phyloP scores from a whole-genome alignment of 2,797 vertebrate genomes.

The Echeneis naucrates region DNA sequence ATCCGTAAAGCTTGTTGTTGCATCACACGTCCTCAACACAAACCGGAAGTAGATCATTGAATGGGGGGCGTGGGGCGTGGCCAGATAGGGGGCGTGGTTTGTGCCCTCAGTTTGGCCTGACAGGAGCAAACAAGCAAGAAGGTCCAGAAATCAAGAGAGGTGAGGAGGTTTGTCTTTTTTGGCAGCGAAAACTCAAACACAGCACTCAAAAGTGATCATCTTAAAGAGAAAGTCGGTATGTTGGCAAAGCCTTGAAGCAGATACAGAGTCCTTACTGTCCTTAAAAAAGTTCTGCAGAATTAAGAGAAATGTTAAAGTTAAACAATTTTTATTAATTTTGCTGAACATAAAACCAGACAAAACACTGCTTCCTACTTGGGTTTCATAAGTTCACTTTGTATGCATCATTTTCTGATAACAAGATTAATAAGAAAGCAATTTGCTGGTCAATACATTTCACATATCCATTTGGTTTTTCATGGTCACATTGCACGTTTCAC shows the following conservation, averaged over 20 bases:
- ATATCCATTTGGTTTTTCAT: background rate
- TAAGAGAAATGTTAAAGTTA: too few species aligned
- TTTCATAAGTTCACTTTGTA: background rate
- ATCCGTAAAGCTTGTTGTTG: constrained; percentile 47
- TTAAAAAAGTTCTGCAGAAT: too few species aligned
- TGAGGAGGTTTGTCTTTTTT: background rate
- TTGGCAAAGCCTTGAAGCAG: too few species aligned
- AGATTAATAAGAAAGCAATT: background rate
- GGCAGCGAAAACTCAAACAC: background rate
- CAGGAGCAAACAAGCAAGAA: background rate
- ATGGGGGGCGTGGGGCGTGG: constrained; percentile 23
- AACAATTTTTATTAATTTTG: background rate
- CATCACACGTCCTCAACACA: constrained; percentile 45
- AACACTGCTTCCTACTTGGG: background rate
- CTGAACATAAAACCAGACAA: background rate
- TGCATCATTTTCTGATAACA: background rate
- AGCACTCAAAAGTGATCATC: background rate
- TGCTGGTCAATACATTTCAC: background rate
- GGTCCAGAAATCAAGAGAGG: background rate
- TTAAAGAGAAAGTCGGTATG: background rate
- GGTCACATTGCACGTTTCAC: background rate
- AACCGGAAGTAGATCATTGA: constrained; percentile 41
- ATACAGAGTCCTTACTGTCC: too few species aligned
- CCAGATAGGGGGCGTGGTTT: rapidly evolving
- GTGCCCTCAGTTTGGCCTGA: background rate